phyloP scores from a whole-genome alignment of 2,888 invertebrate genomes.

The Caenorhabditis virilis region DNA sequence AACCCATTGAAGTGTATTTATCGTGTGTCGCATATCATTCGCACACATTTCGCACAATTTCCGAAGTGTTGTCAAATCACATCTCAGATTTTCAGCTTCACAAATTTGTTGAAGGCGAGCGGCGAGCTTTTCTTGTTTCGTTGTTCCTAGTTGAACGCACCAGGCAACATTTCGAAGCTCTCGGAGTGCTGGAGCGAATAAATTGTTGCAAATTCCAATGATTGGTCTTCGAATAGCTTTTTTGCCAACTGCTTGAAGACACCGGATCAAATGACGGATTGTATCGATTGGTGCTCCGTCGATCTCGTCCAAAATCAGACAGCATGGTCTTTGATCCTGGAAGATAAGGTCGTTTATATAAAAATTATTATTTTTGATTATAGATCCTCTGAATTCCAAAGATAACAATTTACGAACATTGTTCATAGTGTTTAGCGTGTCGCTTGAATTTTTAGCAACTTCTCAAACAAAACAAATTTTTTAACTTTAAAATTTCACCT shows the following conservation, averaged over 20 bases:
- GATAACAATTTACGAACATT: too few relatives aligned
- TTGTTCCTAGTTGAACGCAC: conserved; percentile 74
- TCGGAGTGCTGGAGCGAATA: conserved; percentile 79
- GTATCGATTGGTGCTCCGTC: conserved; percentile 85
- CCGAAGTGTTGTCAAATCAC: conserved; percentile 22
- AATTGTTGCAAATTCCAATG: conserved; percentile 95
- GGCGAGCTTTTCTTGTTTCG: conserved; percentile 71
- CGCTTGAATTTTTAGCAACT: too few relatives aligned
- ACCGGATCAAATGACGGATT: conserved; percentile 42
- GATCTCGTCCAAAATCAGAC: conserved; percentile 73
- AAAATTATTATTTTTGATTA: conserved; percentile 8
- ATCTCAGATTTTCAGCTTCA: conserved; percentile 73
- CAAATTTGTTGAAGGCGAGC: conserved; percentile 74
- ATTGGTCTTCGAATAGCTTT: conserved; percentile 77
- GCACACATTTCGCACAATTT: conserved; percentile 30
- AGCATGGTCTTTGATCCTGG: conserved; percentile 45
- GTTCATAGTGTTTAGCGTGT: too few relatives aligned
- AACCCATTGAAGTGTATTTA: conserved; percentile 35
- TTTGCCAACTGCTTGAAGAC: conserved; percentile 39
- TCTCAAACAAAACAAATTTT: too few relatives aligned
- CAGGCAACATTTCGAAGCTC: conserved; percentile 81
- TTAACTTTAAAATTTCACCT: too few relatives aligned
- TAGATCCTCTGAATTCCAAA: too few relatives aligned
- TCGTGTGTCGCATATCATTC: conserved; percentile 35
- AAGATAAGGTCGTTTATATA: not conserved